Base-by-base conservation (phyloP, 2,888 invertebrate species). In the Chesias legatella region DNA sequence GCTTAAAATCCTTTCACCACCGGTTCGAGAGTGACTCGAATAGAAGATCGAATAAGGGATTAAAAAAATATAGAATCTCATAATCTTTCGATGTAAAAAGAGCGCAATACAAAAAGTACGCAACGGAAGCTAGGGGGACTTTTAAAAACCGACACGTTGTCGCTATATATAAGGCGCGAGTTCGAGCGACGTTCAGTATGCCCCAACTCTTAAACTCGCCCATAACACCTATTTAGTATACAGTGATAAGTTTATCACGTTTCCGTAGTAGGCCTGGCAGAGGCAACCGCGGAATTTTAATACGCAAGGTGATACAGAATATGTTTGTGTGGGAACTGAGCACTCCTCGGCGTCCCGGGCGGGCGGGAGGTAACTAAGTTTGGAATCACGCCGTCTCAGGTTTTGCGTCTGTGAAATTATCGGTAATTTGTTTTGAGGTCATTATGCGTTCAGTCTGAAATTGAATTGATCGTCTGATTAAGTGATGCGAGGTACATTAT, bases 161-260 rank as follows among this genome's bases (percentile, higher is more conserved):
- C 26, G 35, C 51, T 46, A 53, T 56, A 53, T 50, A 53, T 51
- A 53, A 51, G 28, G 25, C 27, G 48, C 31, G 31, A 22, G 37
- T 45, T 50, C 35, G 42, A 39, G 40, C 39, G 37, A 32, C 47
- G 43, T 28, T 54, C 64, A 59, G 68, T 66, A 63, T 65, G 68
- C 71, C 65, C 71, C 64, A 64, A 67, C 65, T 69, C 67, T 60
- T n/a, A 57, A 72, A 69, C 67, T 65, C 61, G 50, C 50, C 49
- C 52, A 55, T 55, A 55, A 65, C 65, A 61, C 64, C 73, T 79
- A 77, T 80, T 78, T 77, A 72, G 68, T 70, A 76, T 77, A 74
- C 75, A 66, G 66, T 53, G 67, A 63, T 84, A 86, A 85, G 84
- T 82, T 78, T 74, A 80, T 70, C 86, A 88, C 86, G 86, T 86